These are phyloP conservation scores for Cryptus viduatorius DNA, from an alignment of 2,888 invertebrate genomes.

Conservation along the genomic window DNA sequence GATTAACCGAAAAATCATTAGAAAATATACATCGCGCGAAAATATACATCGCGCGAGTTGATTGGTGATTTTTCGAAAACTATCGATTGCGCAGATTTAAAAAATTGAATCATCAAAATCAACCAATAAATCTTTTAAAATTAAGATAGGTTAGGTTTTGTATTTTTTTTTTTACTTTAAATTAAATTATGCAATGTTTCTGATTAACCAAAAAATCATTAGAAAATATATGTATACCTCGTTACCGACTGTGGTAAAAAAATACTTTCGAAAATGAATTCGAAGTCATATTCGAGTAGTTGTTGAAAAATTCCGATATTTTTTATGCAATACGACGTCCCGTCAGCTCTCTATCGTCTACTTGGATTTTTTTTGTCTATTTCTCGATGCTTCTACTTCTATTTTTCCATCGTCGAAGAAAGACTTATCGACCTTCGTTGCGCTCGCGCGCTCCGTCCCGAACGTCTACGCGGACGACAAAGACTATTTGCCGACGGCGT, in stretches of 20 bases:
- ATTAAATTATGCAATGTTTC: too few relatives aligned
- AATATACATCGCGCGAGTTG: too few relatives aligned
- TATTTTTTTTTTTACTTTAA: too few relatives aligned
- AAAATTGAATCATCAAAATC: too few relatives aligned
- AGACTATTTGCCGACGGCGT: constrained; percentile 68
- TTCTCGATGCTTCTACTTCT: constrained; percentile 10
- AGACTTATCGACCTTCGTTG: constrained; percentile 51
- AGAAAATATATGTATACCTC: not conserved
- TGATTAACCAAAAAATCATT: too few relatives aligned
- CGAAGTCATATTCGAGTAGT: not conserved
- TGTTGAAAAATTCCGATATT: constrained; percentile 7
- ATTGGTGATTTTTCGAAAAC: too few relatives aligned
- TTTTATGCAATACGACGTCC: constrained; percentile 27
- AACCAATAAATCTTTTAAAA: too few relatives aligned
- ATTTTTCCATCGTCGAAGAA: constrained; percentile 53
- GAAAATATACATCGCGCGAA: too few relatives aligned
- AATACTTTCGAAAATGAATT: not conserved
- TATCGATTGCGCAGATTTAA: too few relatives aligned
- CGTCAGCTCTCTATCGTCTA: not conserved
- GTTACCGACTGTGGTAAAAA: not conserved
- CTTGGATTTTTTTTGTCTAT: not conserved
- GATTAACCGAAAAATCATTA: too few relatives aligned
- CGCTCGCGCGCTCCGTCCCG: constrained; percentile 47
- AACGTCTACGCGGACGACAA: constrained; percentile 60
- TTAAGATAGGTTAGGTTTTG: too few relatives aligned